Evolutionary conservation across 2,797 vertebrate genomes (phyloP), one percentile per base, ranked within the genome.

Genomic region (Mormyrus hasselquistii): DNA sequence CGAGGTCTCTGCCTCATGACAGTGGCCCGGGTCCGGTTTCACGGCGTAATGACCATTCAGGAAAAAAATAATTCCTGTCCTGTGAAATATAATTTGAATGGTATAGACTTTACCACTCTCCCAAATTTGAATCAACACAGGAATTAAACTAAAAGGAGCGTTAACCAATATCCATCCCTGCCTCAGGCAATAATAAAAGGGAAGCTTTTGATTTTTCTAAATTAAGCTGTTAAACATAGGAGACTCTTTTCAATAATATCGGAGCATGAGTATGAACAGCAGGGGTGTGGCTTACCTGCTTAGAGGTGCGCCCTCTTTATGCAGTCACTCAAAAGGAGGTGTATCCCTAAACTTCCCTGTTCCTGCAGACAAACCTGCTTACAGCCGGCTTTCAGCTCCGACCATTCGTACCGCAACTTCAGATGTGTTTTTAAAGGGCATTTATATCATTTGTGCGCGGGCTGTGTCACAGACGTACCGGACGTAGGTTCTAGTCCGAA

Each of bases 231-330:
- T 44, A n/a, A 47, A 82, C 76, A 47, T 14, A 38, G 5, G 34
- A 34, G 34, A 38, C 4, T 6, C 25, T 12, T 44, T 79, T 82
- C 47, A 47, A 44, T 79, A 16, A 73, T 73, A 73, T 16, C 2
- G 34, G 29, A 16, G 5, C n/a, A 0, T 10, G 19, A 25, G 44
- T 25, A 85, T 5, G 52, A 22, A 57, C 19, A 19, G 29, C 29
- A 53, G 86, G 44, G 83, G 90, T 52, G 87, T 89, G 86, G 88
- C 19, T 76, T 88, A 91, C 88, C 91, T 92, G 90, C 34, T 87
- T 49, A 38, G 83, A 93, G 91, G 92, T 91, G 87, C 89, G 65
- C 34, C 84, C 47, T 25, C 47, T 47, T 52, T 29, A 52, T 50
- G 59, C 62, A 29, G 25, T 57, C 65, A 69, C 25, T 90, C 88